Evolutionary conservation across 2,888 invertebrate species (phyloP), one percentile per base, ranked within the genome.

Genomic region (Drosophila picticornis): DNA sequence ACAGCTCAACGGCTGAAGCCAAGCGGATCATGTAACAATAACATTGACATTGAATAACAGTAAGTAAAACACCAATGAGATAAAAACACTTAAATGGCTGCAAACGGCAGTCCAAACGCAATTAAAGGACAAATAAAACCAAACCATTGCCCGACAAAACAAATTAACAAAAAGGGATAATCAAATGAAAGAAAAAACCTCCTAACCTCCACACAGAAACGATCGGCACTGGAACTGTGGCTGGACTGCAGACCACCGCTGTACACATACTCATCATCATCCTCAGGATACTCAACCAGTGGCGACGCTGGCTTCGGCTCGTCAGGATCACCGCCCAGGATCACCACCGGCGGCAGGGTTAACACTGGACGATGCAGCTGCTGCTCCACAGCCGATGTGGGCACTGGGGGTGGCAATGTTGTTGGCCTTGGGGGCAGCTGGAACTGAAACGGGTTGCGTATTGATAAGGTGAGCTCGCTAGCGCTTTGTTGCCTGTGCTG

Each of bases 251-350:
- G 77, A 59, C 71, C 58, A 56, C 71, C 71, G 59, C 66, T 55
- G 80, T 81, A 81, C 64, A 81, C 76, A 80, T 80, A 83, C 71
- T 90, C 90, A 94, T 97, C 97, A 95, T 98, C 97, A 94, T 97
- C 98, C 92, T 96, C 97, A 91, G 98, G 97, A 94, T 97, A 97
- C 94, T 98, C 98, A 92, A 98, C 95, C 93, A 97, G 95, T 88
- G 96, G 96, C 94, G 96, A 96, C 91, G 95, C 95, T 85, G 95
- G 94, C 92, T 94, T 93, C 10, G 70, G 48, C n/a, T 88, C 88
- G 51, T 77, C 90, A 43, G 72, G 71, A 94, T 91, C 92, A 22
- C 88, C 90, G 36, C 92, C 94, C 95, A 93, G 75, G 25, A 93
- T 81, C 68, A 93, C 93, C 88, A 93, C 93, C 84, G 94, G 94